Evolutionary conservation across 2,888 invertebrate genomes (phyloP), one percentile per base, ranked within the genome.

Genomic region (Notodonta dromedarius): DNA sequence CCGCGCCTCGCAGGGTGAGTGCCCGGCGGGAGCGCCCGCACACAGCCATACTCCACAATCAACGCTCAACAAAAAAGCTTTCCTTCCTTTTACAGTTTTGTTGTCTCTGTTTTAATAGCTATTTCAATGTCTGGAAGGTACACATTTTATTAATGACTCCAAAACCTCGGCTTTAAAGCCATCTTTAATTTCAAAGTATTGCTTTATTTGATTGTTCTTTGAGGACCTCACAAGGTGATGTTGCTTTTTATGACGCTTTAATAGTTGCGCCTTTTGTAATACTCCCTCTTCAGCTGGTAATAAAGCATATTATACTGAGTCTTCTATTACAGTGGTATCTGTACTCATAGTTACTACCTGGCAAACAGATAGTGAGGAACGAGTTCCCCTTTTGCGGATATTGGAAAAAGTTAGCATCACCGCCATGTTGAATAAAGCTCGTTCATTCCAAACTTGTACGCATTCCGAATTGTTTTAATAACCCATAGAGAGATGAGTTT

Each of bases 1-100:
- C 59, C 55, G 62, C 66, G 61, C 71, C 70, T 69, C 74, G 71
- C 76, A 78, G 84, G 84, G 84, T 86, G 81, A 85, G 76, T 84
- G 85, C 71, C 85, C 86, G 80, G 73, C 73, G 62, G 66, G 72
- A 66, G 65, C 69, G 71, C 74, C 75, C 74, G 68, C 77, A 78
- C 76, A 71, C 77, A 76, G 74, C 64, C 74, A 71, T 74, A 76
- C 74, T 73, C 76, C 73, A 74, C 63, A 71, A 78, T 74, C 77
- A 70, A 73, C 63, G 58, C 65, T 64, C 56, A 67, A 82, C 76
- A 80, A 83, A 85, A 82, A 78, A 76, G 65, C 59, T 62, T 71
- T 76, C 69, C 73, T 79, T 81, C 75, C 77, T 77, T 74, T 73
- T 75, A 70, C 77, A 75, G 74, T 80, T 79, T 80, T 79, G 74